Conservation (phyloP, 1,140 invertebrate species). For the Dinothrombium tinctorium region DNA sequence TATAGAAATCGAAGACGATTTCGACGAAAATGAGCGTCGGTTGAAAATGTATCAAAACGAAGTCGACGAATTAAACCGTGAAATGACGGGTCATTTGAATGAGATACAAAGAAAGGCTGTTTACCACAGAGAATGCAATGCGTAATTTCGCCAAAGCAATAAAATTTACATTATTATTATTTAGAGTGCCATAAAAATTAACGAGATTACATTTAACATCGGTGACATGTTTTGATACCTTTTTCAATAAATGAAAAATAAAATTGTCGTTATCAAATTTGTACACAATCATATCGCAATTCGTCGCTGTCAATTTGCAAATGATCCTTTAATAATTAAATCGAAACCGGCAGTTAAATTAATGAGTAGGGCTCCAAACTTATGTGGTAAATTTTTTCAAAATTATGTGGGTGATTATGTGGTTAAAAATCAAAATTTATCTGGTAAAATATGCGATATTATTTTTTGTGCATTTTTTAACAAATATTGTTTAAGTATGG, state of each 20-base stretch:
- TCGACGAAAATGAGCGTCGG: conserved; percentile 23
- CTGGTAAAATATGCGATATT: too few relatives aligned
- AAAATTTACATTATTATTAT: neutral
- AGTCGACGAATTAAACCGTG: conserved; percentile 23
- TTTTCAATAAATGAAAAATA: neutral
- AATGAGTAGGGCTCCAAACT: too few relatives aligned
- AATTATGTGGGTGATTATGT: too few relatives aligned
- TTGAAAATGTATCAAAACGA: conserved; percentile 21
- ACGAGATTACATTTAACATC: neutral
- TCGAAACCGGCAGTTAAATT: too few relatives aligned
- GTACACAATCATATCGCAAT: too few relatives aligned
- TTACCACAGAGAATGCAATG: conserved; percentile 25
- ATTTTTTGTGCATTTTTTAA: too few relatives aligned
- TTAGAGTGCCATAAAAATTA: neutral
- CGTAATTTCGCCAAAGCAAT: conserved; percentile 8
- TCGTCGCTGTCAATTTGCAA: too few relatives aligned
- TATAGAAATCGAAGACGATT: conserved; percentile 27
- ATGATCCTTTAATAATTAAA: too few relatives aligned
- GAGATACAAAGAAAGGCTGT: conserved; percentile 24
- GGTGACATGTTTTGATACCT: neutral
- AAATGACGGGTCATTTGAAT: conserved; percentile 25
- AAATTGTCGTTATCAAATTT: too few relatives aligned
- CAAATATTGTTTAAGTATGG: too few relatives aligned
- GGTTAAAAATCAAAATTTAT: too few relatives aligned
- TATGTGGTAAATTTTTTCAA: too few relatives aligned